A percentile compares a stretch with the other conserved stretches of the same genome.
Conservation (phyloP, 2,797 vertebrate species). For the Varecia variegata region DNA sequence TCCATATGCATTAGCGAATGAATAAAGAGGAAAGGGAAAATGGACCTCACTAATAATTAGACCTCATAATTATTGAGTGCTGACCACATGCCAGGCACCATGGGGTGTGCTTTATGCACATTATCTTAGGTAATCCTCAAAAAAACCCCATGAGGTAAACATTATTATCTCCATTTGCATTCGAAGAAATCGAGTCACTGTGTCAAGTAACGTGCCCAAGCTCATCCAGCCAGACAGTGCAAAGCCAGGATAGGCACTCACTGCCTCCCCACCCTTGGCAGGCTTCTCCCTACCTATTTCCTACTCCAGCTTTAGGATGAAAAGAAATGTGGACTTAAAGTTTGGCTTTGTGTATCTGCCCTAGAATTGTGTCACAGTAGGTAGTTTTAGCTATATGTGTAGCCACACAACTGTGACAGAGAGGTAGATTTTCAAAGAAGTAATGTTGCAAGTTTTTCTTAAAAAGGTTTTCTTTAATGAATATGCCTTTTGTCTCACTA, state of each 20-base stretch:
- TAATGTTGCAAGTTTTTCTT: conserved; percentile 27
- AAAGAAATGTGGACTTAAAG: background rate
- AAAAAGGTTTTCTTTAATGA: conserved; percentile 66
- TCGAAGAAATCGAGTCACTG: conserved; percentile 37
- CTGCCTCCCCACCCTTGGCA: background rate
- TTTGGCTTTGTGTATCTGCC: background rate
- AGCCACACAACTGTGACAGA: conserved; percentile 35
- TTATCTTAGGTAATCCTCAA: background rate
- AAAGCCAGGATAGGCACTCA: background rate
- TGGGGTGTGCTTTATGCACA: background rate
- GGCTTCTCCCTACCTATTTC: background rate
- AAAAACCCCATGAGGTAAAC: background rate
- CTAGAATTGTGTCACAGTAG: background rate
- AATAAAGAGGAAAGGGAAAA: conserved; percentile 9
- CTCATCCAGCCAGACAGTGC: background rate
- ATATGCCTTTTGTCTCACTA: conserved; percentile 61
- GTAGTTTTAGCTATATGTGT: background rate
- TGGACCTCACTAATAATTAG: background rate
- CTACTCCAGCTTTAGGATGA: background rate
- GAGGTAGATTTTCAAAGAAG: conserved; percentile 57
- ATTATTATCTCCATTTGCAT: conserved; percentile 24
- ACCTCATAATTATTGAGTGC: conserved; percentile 36
- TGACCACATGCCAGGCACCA: background rate
- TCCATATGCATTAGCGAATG: background rate
- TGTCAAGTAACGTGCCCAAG: background rate